Conservation (phyloP, 2,888 invertebrate species). For the Phasia obesa region DNA sequence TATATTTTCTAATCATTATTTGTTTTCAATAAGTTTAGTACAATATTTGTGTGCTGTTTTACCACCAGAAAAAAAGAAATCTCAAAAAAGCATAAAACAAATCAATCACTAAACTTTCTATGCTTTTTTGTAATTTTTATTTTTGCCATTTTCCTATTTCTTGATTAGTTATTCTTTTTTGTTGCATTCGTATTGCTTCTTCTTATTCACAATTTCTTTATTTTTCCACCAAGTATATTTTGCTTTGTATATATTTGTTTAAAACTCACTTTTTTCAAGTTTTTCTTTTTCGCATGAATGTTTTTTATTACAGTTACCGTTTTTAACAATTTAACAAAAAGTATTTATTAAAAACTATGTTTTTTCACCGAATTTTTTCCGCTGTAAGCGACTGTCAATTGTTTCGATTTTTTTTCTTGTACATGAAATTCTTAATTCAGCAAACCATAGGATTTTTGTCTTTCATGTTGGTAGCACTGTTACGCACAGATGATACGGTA, state of each 20-base stretch:
- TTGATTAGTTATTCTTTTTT: conserved; percentile 57
- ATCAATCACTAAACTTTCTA: conserved; percentile 65
- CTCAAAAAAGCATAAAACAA: conserved; percentile 41
- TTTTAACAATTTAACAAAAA: conserved; percentile 64
- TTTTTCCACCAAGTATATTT: conserved; percentile 71
- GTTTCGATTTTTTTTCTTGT: conserved; percentile 77
- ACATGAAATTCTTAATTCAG: conserved; percentile 67
- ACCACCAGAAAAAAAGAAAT: conserved; percentile 18
- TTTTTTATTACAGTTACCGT: conserved; percentile 65
- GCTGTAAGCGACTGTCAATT: conserved; percentile 73
- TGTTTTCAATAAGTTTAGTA: neutral
- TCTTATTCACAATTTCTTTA: conserved; percentile 72
- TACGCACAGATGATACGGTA: conserved; percentile 44
- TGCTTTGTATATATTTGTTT: conserved; percentile 56
- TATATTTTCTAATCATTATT: neutral
- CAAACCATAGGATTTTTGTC: conserved; percentile 47
- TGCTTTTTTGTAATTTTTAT: conserved; percentile 46
- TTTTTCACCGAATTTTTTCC: conserved; percentile 76
- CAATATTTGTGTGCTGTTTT: neutral
- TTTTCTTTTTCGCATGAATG: conserved; percentile 52
- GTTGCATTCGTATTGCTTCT: conserved; percentile 68
- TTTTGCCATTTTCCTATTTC: conserved; percentile 65
- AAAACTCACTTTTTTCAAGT: conserved; percentile 69
- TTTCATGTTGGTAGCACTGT: conserved; percentile 42
- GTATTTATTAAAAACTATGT: conserved; percentile 73